Percentiles rank a stretch among this genome's conserved stretches.
phyloP scores from a whole-genome alignment of 2,888 invertebrate species.

The Diloba caeruleocephala region DNA sequence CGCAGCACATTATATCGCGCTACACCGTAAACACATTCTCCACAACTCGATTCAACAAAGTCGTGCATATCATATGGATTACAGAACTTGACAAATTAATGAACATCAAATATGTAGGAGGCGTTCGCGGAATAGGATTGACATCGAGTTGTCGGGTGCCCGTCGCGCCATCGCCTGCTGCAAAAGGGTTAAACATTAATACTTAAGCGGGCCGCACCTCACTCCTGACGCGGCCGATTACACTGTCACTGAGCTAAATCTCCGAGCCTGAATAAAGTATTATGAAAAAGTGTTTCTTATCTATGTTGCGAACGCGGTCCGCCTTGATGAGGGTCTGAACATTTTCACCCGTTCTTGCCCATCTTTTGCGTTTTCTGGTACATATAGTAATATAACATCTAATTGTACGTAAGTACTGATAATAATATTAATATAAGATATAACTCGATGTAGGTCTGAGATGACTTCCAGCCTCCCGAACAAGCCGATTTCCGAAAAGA shows the following conservation, averaged over 20 bases:
- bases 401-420: too few species aligned
- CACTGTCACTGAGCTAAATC: slow-evolving; percentile 84
- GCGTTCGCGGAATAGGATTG: slow-evolving; percentile 76
- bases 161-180: slow-evolving; percentile 67
- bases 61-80: slow-evolving; percentile 43
- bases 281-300: slow-evolving; percentile 88
- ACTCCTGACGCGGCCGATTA: slow-evolving; percentile 84
- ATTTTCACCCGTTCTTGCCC: slow-evolving; percentile 55
- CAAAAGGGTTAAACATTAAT: slow-evolving; percentile 87
- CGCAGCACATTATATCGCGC: not conserved
- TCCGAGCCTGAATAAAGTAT: slow-evolving; percentile 87
- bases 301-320: slow-evolving; percentile 66
- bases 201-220: slow-evolving; percentile 82
- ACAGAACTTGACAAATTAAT: slow-evolving; percentile 82
- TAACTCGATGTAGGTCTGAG: too few species aligned
- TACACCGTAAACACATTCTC: slow-evolving; percentile 3
- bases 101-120: slow-evolving; percentile 83
- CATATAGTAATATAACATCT: too few species aligned
- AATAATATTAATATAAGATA: too few species aligned
- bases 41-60: slow-evolving; percentile 31
- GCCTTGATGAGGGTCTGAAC: slow-evolving; percentile 82
- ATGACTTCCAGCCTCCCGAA: too few species aligned
- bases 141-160: slow-evolving; percentile 79
- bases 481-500: too few species aligned
- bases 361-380: slow-evolving; percentile 18